Evolutionary conservation across 2,888 invertebrate species (phyloP), one percentile per base, ranked within the genome.

Genomic region (Lasius platythorax): DNA sequence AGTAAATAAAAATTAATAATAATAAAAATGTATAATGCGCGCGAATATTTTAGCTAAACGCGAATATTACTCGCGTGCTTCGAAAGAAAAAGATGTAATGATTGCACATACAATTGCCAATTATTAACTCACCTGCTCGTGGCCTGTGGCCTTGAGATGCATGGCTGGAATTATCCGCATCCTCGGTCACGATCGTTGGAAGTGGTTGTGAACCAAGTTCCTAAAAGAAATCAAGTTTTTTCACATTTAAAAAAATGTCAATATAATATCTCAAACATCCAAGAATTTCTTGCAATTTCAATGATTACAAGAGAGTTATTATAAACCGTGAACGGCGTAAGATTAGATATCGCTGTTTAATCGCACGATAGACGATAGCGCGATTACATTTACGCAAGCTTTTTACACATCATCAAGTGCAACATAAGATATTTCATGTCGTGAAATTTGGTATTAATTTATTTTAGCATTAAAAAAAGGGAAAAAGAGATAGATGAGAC

Each of bases 141-240:
- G 96, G 96, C 74, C 97, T 95, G 76, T 93, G 92, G 75, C 93
- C 92, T 81, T 93, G 93, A 75, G 95, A 92, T 50, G 93, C 93
- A 81, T 94, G 95, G 84, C 92, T 93, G 83, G 94, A 94, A 86
- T 93, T 94, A 76, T 94, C 94, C 12, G 92, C 91, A 94, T 96
- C 96, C 91, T 96, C 96, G 15, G 96, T 96, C 53, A 95, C 94
- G 86, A 95, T 95, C 81, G 96, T 96, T 15, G 96, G 96, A 86
- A 96, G 94, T 18, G 96, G 96, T 92, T 96, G 96, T n/a, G 96
- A 96, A 68, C 96, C 96, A 88, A 96, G 95, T 94, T 96, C 96
- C 96, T 96, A 94, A 40, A 95, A 95, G 2, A 40, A 81, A 9
- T 70, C 8, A 28, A 46, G 23, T 37, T 37, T 37, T 37, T 37